Evolutionary conservation across 2,113 vertebrate species (phyloP).

Genomic region (Nothobranchius furzeri): DNA sequence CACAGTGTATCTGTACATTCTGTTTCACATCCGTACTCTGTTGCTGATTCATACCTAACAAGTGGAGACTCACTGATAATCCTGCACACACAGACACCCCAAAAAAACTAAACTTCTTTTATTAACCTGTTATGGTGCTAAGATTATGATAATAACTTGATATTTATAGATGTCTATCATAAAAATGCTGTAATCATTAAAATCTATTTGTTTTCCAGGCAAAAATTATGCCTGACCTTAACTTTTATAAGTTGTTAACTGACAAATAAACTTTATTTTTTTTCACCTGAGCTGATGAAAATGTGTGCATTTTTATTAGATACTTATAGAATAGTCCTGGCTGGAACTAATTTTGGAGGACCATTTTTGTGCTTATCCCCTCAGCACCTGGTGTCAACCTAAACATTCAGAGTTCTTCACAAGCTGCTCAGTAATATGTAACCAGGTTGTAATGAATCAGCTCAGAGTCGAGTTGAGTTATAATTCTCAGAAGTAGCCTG

Average conservation of each 20-base stretch:
- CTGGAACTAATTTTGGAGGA: background rate
- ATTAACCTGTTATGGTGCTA: background rate
- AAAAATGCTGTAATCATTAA: too few relatives aligned
- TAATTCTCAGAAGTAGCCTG: slow-evolving; percentile 25
- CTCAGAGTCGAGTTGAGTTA: background rate
- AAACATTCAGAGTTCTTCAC: slow-evolving; percentile 15
- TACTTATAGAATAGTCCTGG: too few relatives aligned
- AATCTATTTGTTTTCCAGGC: too few relatives aligned
- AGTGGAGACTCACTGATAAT: slow-evolving; percentile 37
- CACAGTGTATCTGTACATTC: slow-evolving; percentile 59
- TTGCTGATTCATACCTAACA: slow-evolving; percentile 62
- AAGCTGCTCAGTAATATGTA: slow-evolving; percentile 2
- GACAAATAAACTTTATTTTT: too few relatives aligned
- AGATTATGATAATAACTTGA: background rate
- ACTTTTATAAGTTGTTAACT: too few relatives aligned
- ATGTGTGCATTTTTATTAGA: too few relatives aligned
- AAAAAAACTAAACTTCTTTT: slow-evolving; percentile 4
- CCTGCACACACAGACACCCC: slow-evolving; percentile 16
- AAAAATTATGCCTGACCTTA: too few relatives aligned
- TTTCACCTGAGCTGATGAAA: too few relatives aligned
- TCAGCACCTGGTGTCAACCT: slow-evolving; percentile 5
- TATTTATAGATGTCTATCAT: background rate
- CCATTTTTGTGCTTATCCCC: slow-evolving; percentile 11
- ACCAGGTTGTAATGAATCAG: slow-evolving; percentile 4
- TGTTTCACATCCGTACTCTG: slow-evolving; percentile 50